Base-by-base conservation (phyloP, 1,140 invertebrate genomes). In the Dinothrombium tinctorium region DNA sequence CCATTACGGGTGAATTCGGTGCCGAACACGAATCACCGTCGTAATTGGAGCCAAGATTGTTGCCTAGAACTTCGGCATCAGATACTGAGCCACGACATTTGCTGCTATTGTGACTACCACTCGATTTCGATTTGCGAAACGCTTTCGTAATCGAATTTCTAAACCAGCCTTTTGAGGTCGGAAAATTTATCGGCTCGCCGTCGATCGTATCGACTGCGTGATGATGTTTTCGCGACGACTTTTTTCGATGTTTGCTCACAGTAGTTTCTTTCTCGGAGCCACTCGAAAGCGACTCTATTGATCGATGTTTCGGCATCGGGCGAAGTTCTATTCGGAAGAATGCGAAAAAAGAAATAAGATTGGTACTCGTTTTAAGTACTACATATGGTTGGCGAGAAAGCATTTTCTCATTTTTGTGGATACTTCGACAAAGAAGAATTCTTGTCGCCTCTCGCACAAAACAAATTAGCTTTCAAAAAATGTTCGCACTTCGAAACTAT, bases 141-240 rank as follows among this genome's bases (percentile, higher is more conserved):
- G 89, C 89, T 64, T 92, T 92, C 47, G 81, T 90, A 59, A 96
- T 94, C 11, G 86, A 94, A 59, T 80, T 89, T 29, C 87, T 66
- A 29, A 95, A 60, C 81, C 82, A 62, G 36, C 54, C 40, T 21
- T 21, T 19, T 12, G 33, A 36, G 14, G 19, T 36, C 23, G 17
- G 33, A 21, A 21, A n/a, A 29, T 15, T 35, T 15, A 32, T 21
- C 20, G 1, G 5, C 2, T 22, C 33, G 4, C 12, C 12, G 14
- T 36, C 33, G 12, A 36, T 21, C 7, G 20, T 21, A 36, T 36
- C 33, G 14, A 12, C 20, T 36, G 33, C 20, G 33, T 36, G 23
- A n/a, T n/a, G n/a, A n/a, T n/a, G n/a, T n/a, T n/a, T n/a, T n/a
- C n/a, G n/a, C n/a, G n/a, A n/a, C n/a, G n/a, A n/a, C n/a, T n/a